phyloP scores from a whole-genome alignment of 2,797 vertebrate species.

The Sciurus carolinensis region DNA sequence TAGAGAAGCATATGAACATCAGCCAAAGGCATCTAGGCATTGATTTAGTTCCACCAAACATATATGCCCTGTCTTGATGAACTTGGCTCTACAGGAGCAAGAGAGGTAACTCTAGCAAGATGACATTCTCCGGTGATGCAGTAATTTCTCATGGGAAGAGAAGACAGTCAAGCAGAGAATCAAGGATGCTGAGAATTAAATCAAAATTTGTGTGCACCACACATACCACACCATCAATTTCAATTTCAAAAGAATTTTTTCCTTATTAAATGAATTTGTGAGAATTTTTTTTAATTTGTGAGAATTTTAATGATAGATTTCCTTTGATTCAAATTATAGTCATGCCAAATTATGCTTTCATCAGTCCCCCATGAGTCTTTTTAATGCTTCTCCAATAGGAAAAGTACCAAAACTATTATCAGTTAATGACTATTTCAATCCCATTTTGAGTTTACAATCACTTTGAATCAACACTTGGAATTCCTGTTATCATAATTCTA shows the following conservation, averaged over 20 bases:
- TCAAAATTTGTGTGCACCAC: neutral
- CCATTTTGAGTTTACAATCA: conserved; percentile 7
- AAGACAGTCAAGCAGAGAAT: neutral
- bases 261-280: conserved; percentile 2
- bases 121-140: neutral
- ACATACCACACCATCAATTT: neutral
- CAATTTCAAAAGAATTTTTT: conserved; percentile 29
- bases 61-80: neutral
- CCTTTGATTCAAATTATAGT: conserved; percentile 48
- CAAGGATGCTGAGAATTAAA: neutral
- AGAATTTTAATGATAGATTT: conserved; percentile 47
- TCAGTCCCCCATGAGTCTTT: neutral
- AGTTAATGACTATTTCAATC: neutral
- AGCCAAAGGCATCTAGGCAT: neutral
- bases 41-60: neutral
- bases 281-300: too few relatives aligned
- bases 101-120: neutral
- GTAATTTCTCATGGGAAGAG: neutral
- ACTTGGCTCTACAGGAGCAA: neutral
- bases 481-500: conserved; percentile 32
- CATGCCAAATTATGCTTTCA: conserved; percentile 25
- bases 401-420: conserved; percentile 4
- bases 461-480: neutral
- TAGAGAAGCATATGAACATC: neutral
- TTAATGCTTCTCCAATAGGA: neutral